Evolutionary conservation across 2,113 vertebrate genomes (phyloP).

Genomic region (Anguilla rostrata): DNA sequence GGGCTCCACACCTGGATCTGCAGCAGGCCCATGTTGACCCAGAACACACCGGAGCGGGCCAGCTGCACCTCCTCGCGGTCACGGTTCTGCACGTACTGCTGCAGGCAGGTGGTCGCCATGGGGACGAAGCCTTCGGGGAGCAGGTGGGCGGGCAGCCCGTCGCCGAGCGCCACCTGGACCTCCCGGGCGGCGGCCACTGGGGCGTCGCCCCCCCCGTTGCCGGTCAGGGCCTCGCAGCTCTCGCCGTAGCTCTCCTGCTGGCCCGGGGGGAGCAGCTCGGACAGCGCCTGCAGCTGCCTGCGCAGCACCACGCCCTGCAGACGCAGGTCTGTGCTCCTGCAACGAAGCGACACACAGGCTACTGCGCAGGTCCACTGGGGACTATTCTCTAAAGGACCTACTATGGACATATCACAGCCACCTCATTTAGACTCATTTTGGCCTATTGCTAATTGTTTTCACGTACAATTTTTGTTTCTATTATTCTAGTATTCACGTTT

Average conservation of each 20-base stretch:
- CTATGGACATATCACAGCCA: no score
- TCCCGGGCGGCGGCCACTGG: slow-evolving; percentile 71
- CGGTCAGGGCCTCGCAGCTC: slow-evolving; percentile 74
- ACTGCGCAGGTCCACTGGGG: neutral
- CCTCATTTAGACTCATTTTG: no score
- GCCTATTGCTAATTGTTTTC: no score
- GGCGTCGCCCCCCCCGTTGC: slow-evolving; percentile 64
- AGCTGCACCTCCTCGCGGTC: slow-evolving; percentile 63
- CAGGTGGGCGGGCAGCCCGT: slow-evolving; percentile 67
- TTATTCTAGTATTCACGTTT: no score
- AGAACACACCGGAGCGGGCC: slow-evolving; percentile 79
- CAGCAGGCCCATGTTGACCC: slow-evolving; percentile 89
- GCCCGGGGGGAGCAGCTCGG: slow-evolving; percentile 76
- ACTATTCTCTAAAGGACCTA: neutral
- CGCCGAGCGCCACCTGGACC: slow-evolving; percentile 75
- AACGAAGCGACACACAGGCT: slow-evolving; percentile 8
- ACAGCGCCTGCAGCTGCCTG: slow-evolving; percentile 77
- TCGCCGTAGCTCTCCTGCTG: slow-evolving; percentile 77
- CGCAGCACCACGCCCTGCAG: slow-evolving; percentile 81
- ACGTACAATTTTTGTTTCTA: no score
- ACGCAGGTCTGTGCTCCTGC: slow-evolving; percentile 75
- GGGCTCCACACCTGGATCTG: slow-evolving; percentile 92
- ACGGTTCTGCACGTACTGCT: slow-evolving; percentile 77
- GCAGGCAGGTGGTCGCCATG: slow-evolving; percentile 77
- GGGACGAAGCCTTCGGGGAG: slow-evolving; percentile 80